Conservation (phyloP, 2,797 vertebrate species). For the Enteromius mattozi region DNA sequence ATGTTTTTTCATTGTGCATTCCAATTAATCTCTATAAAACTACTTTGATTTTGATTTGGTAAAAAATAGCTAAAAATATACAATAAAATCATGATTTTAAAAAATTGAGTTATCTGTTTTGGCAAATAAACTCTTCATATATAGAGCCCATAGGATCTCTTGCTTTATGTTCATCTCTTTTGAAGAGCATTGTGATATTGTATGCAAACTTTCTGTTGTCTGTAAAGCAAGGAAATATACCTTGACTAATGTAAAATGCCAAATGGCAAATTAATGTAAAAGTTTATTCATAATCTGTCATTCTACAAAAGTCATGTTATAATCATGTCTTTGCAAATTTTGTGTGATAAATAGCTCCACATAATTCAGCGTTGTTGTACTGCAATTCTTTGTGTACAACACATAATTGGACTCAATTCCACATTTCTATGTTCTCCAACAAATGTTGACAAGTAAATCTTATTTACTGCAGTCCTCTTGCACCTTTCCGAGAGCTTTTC, state of each 20-base stretch:
- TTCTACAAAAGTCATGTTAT: not conserved
- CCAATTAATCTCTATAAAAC: too few species aligned
- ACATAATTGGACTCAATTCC: not conserved
- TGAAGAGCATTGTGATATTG: not conserved
- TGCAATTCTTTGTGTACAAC: not conserved
- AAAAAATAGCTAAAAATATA: too few species aligned
- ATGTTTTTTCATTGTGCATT: too few species aligned
- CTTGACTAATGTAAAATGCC: not conserved
- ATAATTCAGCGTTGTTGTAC: not conserved
- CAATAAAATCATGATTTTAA: too few species aligned
- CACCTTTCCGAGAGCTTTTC: constrained; percentile 49
- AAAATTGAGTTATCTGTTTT: too few species aligned
- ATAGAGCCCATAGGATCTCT: not conserved
- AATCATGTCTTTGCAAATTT: not conserved
- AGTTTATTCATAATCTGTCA: not conserved
- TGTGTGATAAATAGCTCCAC: not conserved
- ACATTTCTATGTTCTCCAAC: not conserved
- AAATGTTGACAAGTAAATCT: not conserved
- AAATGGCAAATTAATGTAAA: not conserved
- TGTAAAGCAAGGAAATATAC: not conserved
- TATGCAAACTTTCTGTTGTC: not conserved
- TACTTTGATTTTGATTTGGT: too few species aligned
- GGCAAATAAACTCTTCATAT: not conserved
- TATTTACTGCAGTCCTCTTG: not conserved
- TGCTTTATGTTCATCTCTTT: not conserved